Evolutionary conservation across 2,797 vertebrate genomes (phyloP).

Genomic region (Alca torda): DNA sequence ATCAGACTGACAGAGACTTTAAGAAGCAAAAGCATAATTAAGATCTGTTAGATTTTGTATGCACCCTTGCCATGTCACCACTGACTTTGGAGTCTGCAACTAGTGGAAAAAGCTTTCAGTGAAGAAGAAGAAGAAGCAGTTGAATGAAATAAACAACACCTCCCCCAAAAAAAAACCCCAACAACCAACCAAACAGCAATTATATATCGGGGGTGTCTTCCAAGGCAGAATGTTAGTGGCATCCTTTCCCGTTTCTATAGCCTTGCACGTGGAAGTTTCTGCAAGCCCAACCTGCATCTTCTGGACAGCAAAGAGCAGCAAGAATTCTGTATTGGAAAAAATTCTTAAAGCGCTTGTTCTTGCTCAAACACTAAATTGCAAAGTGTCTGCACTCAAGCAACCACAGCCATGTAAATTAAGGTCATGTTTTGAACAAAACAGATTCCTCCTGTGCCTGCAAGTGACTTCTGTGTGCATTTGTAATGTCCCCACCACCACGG

Average conservation of each 20-base stretch:
- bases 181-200: background rate
- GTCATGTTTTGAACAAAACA: background rate
- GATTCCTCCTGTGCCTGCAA: background rate
- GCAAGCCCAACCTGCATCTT: background rate
- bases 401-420: background rate
- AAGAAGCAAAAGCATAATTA: background rate
- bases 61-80: background rate
- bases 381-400: background rate
- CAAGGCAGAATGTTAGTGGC: background rate
- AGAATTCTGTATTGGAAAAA: background rate
- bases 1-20: background rate
- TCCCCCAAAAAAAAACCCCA: background rate
- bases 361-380: background rate
- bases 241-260: background rate
- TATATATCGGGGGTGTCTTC: background rate
- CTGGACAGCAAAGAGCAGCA: background rate
- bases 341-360: background rate
- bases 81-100: background rate
- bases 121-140: background rate
- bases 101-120: background rate
- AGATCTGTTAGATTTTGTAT: background rate
- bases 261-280: background rate
- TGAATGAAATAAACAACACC: background rate
- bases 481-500: background rate
- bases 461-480: background rate